These are phyloP conservation scores for Lithobates sylvaticus DNA, from an alignment of 2,797 vertebrate species.

Conservation along the genomic window DNA sequence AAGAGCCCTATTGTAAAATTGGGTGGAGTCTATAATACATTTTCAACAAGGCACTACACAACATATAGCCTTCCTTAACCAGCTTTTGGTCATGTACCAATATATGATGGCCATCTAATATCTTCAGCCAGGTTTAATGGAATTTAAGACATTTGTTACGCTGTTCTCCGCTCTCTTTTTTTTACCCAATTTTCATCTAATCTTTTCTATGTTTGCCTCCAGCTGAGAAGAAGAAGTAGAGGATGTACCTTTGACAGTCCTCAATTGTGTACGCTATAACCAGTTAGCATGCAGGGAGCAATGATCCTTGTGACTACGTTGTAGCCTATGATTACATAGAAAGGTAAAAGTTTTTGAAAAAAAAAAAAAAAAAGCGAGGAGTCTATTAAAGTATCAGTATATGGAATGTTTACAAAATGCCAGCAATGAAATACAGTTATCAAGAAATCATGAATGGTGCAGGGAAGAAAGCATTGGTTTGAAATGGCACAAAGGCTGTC, in stretches of 20 bases:
- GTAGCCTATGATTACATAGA: not conserved
- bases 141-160: not conserved
- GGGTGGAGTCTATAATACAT: too few species aligned
- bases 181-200: too few species aligned
- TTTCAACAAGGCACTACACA: too few species aligned
- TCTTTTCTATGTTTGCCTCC: too few species aligned
- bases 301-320: not conserved
- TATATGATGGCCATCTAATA: not conserved
- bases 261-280: not conserved
- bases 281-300: not conserved
- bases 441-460: not conserved
- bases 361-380: not conserved
- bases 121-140: not conserved
- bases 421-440: slow-evolving; percentile 24
- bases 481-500: slow-evolving; percentile 9
- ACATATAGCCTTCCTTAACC: too few species aligned
- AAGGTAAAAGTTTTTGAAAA: not conserved
- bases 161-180: too few species aligned
- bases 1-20: too few species aligned
- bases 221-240: too few species aligned
- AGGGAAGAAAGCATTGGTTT: slow-evolving; percentile 5
- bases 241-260: too few species aligned
- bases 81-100: too few species aligned
- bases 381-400: slow-evolving; percentile 21
- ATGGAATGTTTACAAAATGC: slow-evolving; percentile 16